phyloP scores from a whole-genome alignment of 2,888 invertebrate genomes.

The Rhimphoctona megacephalus region DNA sequence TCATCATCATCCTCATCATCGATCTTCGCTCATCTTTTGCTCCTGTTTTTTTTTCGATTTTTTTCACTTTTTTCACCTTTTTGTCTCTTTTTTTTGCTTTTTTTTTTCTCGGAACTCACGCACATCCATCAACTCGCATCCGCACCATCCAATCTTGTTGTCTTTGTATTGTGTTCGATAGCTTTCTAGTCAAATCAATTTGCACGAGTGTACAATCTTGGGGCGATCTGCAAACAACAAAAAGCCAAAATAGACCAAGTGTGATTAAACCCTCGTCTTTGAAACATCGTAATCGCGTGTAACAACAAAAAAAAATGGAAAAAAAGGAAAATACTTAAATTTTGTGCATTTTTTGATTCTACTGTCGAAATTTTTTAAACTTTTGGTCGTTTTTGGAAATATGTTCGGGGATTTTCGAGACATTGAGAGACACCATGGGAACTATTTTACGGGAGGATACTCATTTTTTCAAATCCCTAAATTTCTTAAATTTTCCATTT shows the following conservation, averaged over 20 bases:
- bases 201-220: conserved; percentile 83
- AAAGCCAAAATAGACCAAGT: conserved; percentile 78
- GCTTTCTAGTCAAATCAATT: conserved; percentile 84
- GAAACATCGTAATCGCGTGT: conserved; percentile 34
- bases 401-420: background rate
- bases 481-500: background rate
- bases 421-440: conserved; percentile 32
- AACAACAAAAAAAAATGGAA: background rate
- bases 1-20: conserved; percentile 58
- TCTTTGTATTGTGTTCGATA: conserved; percentile 84
- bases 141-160: conserved; percentile 84
- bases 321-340: background rate
- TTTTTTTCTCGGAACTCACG: conserved; percentile 80
- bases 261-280: conserved; percentile 70
- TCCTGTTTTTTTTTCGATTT: conserved; percentile 62
- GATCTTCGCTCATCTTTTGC: conserved; percentile 32
- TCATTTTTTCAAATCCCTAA: background rate
- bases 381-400: background rate
- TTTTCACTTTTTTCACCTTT: conserved; percentile 43
- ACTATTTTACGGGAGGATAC: background rate
- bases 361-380: conserved; percentile 37
- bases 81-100: conserved; percentile 49
- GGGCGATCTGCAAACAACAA: conserved; percentile 84
- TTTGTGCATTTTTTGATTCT: conserved; percentile 54
- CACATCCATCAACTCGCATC: conserved; percentile 84